phyloP scores from a whole-genome alignment of 1,140 invertebrate genomes.

The Ceratosolen fusciceps region DNA sequence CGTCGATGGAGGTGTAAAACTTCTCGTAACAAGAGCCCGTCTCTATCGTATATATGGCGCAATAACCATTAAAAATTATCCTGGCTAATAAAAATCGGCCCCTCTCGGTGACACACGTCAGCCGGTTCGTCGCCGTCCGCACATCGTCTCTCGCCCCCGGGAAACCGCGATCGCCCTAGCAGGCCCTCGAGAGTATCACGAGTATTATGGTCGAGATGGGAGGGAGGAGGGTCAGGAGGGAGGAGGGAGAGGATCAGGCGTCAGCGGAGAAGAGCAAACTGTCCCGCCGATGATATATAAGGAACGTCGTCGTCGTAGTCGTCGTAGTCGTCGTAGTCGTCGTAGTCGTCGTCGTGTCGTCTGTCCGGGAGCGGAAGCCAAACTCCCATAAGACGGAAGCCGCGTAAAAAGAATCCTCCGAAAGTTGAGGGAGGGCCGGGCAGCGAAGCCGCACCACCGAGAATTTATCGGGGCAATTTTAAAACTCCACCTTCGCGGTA shows the following conservation, averaged over 20 bases:
- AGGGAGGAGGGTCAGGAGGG: neutral
- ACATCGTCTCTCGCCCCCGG: neutral
- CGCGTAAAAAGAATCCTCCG: conserved; percentile 67
- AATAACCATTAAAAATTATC: conserved; percentile 44
- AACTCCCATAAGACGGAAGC: conserved; percentile 59
- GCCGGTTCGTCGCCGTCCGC: neutral
- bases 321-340: too few relatives aligned
- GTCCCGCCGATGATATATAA: conserved; percentile 54
- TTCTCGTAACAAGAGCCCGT: neutral
- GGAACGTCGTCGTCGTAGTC: neutral
- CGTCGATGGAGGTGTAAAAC: conserved; percentile 26
- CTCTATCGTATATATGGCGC: neutral
- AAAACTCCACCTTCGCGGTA: conserved; percentile 69
- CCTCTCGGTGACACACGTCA: neutral
- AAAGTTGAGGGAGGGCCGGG: conserved; percentile 61
- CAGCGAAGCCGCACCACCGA: conserved; percentile 71
- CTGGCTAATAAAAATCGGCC: conserved; percentile 5
- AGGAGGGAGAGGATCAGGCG: neutral
- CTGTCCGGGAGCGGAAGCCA: conserved; percentile 34
- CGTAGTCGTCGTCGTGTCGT: too few relatives aligned
- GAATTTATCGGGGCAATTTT: conserved; percentile 72
- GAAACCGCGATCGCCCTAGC: neutral
- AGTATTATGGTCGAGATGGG: neutral
- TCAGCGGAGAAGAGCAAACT: conserved; percentile 32
- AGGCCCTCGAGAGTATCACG: neutral